Base-by-base conservation (phyloP, 1,140 invertebrate species). In the Ceratosolen solmsi region DNA sequence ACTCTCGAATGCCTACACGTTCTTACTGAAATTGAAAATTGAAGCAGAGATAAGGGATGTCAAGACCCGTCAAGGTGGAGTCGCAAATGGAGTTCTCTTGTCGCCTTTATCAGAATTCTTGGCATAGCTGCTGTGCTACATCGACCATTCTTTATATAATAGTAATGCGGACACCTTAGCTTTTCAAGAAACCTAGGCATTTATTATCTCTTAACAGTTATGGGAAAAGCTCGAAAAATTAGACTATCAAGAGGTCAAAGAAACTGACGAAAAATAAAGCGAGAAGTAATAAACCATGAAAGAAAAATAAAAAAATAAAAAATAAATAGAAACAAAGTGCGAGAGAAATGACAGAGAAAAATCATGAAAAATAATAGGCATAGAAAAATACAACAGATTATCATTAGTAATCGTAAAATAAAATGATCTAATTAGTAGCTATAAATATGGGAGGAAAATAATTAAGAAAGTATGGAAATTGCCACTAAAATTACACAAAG, bases 81-180 rank as follows among this genome's bases (percentile, higher is more conserved):
- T 2, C 46, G 13, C 33, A 30, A 9, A n/a, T n/a, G n/a, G n/a
- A 33, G 30, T 30, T 7, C n/a, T 63, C 56, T 41, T 60, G 33
- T 63, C 38, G 38, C 56, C n/a, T 30, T 63, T 41, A 46, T 76
- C 8, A 36, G 22, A 76, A 76, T 76, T 38, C 56, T 38, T 76
- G 73, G 27, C 49, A 46, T 41, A 56, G 51, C 30, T n/a, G 27
- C 33, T 13, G 49, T 9, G 30, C 20, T 20, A n/a, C 36, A 58
- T 22, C 51, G 4, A 60, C 20, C 51, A n/a, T 77, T 65, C 2
- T 65, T 33, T 41, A 51, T 27, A n/a, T n/a, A n/a, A n/a, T n/a
- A n/a, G n/a, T 33, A 33, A n/a, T n/a, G 36, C 41, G 41, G 20
- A 76, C 7, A 25, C 15, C 17, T 5, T 41, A 74, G 36, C 30